Conservation (phyloP, 2,888 invertebrate species). For the Carpatolechia fugitivella region DNA sequence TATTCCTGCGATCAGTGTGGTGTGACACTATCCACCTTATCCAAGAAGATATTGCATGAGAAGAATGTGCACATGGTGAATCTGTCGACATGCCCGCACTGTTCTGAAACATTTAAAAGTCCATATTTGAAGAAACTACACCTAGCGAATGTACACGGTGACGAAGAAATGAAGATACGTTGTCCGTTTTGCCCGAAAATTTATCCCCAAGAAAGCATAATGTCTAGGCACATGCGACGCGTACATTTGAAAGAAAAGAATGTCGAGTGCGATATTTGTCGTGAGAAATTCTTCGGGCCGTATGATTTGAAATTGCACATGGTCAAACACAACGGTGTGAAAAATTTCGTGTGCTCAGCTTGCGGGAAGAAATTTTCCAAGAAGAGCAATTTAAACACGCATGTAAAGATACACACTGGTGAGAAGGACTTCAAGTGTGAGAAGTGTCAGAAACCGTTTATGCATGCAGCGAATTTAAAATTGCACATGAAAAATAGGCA, state of each 20-base stretch:
- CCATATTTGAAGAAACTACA: conserved; percentile 66
- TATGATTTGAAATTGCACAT: conserved; percentile 73
- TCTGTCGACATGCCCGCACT: conserved; percentile 59
- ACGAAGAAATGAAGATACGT: conserved; percentile 67
- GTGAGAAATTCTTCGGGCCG: conserved; percentile 64
- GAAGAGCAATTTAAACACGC: conserved; percentile 79
- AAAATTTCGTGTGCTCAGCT: conserved; percentile 76
- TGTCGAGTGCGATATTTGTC: conserved; percentile 67
- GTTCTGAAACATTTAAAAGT: conserved; percentile 68
- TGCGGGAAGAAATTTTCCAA: conserved; percentile 81
- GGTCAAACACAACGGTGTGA: conserved; percentile 76
- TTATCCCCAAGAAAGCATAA: conserved; percentile 75
- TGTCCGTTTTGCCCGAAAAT: conserved; percentile 72
- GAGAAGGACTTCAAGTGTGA: conserved; percentile 72
- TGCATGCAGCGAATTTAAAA: conserved; percentile 57
- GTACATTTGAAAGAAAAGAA: conserved; percentile 75
- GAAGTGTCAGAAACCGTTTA: conserved; percentile 76
- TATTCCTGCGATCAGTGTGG: conserved; percentile 71
- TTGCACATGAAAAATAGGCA: conserved; percentile 54
- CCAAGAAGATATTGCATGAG: conserved; percentile 67
- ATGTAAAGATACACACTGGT: conserved; percentile 77
- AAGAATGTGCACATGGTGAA: conserved; percentile 65
- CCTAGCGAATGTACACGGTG: conserved; percentile 63
- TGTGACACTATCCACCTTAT: conserved; percentile 63
- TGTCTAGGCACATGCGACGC: conserved; percentile 80